Conservation (phyloP, 1,140 invertebrate genomes). For the Rhopalosiphum maidis region DNA sequence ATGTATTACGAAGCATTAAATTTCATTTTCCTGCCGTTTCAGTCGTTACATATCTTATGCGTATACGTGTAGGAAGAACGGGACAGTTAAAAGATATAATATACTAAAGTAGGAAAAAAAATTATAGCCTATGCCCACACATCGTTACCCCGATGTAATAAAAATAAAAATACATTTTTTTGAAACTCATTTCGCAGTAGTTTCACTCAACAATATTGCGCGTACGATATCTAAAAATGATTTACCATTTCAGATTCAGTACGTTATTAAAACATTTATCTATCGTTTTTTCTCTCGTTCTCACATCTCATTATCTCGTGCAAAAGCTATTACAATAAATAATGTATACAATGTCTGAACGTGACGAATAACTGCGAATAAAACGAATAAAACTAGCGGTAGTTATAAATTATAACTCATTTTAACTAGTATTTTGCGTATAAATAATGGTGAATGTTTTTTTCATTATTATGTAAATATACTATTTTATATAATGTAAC, state of each 20-base stretch:
- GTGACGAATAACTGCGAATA: background rate
- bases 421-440: background rate
- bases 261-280: slow-evolving; percentile 25
- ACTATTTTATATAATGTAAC: background rate
- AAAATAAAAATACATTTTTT: slow-evolving; percentile 18
- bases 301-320: background rate
- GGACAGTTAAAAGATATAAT: background rate
- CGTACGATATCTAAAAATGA: slow-evolving; percentile 15
- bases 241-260: slow-evolving; percentile 16
- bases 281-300: background rate
- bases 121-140: slow-evolving; percentile 20
- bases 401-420: background rate
- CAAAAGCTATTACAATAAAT: slow-evolving; percentile 26
- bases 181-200: slow-evolving; percentile 16
- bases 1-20: slow-evolving; percentile 6
- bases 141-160: background rate
- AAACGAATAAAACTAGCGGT: background rate
- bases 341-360: no score
- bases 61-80: background rate
- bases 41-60: background rate
- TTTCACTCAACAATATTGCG: slow-evolving; percentile 3
- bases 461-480: background rate
- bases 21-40: slow-evolving; percentile 2
- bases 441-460: background rate
- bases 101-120: background rate